phyloP scores from a whole-genome alignment of 2,113 vertebrate genomes.

The Alces alces region DNA sequence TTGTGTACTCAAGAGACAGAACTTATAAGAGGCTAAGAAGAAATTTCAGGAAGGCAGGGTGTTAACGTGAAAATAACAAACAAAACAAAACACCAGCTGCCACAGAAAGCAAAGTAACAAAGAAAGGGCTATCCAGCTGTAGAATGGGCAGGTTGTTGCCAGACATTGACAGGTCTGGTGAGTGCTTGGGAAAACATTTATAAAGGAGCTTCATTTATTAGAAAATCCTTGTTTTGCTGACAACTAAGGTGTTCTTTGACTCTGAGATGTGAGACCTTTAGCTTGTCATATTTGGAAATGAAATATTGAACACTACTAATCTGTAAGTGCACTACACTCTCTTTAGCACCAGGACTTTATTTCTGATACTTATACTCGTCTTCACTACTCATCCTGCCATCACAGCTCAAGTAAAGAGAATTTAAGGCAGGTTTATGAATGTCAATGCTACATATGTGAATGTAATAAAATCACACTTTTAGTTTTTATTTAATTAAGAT shows the following conservation, averaged over 20 bases:
- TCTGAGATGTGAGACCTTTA: not conserved
- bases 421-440: not conserved
- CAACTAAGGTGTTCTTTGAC: not conserved
- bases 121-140: not conserved
- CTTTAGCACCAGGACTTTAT: not conserved
- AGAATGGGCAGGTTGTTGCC: not conserved
- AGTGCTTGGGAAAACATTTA: not conserved
- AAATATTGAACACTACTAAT: not conserved
- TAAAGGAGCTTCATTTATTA: not conserved
- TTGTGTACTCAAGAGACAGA: not conserved
- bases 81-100: not conserved
- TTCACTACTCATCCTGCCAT: fast-evolving
- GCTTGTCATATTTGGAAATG: not conserved
- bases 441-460: not conserved
- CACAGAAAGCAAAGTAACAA: not conserved
- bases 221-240: not conserved
- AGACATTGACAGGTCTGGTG: not conserved
- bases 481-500: not conserved
- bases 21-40: not conserved
- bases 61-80: not conserved
- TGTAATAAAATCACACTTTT: not conserved
- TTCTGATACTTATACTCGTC: not conserved
- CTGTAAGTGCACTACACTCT: not conserved
- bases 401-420: not conserved
- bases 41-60: not conserved